Evolutionary conservation across 2,888 invertebrate genomes (phyloP), one percentile per base, ranked within the genome.

Genomic region (Autographa gamma): DNA sequence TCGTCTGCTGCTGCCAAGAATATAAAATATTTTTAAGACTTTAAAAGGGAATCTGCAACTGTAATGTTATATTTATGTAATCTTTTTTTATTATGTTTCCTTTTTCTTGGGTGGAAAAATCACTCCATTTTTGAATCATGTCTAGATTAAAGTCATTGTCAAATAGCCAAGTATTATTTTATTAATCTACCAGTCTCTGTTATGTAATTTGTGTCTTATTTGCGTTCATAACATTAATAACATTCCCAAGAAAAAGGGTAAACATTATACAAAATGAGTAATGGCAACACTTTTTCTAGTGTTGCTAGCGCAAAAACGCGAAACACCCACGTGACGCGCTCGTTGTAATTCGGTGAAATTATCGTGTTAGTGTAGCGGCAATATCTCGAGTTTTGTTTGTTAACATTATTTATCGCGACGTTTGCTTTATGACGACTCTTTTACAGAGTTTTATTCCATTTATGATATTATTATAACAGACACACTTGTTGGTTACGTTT

Each of bases 271-370:
- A 56, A n/a, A 38, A 66, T 13, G 16, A 18, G 16, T 25, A n/a
- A 32, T 79, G 74, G 81, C 54, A 67, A 77, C 74, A 60, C 66
- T 69, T 77, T 18, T 38, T 0, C 7, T 14, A 38, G 60, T 32
- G 69, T 63, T 52, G 69, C 41, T 48, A 65, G 60, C n/a, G 60
- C 59, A 74, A 79, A 80, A 79, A 61, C 11, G 54, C 54, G 68
- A 67, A 58, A 65, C 60, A 64, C 52, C 7, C 60, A 66, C 54
- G 71, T 71, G 69, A 71, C 72, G 74, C 59, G 66, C 68, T 62
- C 60, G 61, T 66, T 63, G 68, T 60, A 69, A 80, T 77, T 80
- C 72, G 63, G 38, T 65, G 54, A 75, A 78, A 81, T 80, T 81
- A 78, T 67, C 75, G 74, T 14, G 63, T 63, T 69, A 56, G 62